Evolutionary conservation across 2,888 invertebrate genomes (phyloP).

Genomic region (Zaprionus bogoriensis): DNA sequence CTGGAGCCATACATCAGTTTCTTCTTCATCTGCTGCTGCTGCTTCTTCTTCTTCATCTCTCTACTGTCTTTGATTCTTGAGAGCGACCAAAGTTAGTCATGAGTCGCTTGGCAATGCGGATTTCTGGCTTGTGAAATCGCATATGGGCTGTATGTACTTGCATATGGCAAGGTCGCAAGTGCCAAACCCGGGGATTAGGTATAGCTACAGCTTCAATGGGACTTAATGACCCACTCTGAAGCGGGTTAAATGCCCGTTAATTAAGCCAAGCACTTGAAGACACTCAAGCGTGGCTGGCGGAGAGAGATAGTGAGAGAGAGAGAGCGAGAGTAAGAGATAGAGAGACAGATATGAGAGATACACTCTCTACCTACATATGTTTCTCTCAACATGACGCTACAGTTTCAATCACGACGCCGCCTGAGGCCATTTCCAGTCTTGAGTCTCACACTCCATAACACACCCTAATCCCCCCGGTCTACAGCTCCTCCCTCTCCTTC

Average conservation of each 20-base stretch:
- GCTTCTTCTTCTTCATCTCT: neutral
- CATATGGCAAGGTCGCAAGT: conserved; percentile 51
- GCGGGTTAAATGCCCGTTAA: conserved; percentile 39
- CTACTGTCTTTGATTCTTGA: conserved; percentile 41
- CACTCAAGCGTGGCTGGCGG: neutral
- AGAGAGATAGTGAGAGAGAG: neutral
- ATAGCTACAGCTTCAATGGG: conserved; percentile 14
- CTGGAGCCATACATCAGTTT: neutral
- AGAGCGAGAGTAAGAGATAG: neutral
- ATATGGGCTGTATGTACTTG: neutral
- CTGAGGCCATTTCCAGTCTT: conserved; percentile 35
- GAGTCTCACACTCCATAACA: neutral
- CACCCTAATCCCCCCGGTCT: conserved; percentile 9
- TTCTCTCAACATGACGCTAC: conserved; percentile 42
- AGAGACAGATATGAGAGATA: neutral
- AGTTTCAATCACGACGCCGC: conserved; percentile 18
- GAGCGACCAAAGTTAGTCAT: conserved; percentile 56
- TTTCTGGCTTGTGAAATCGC: conserved; percentile 29
- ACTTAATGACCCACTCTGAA: conserved; percentile 28
- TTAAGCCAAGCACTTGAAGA: conserved; percentile 26
- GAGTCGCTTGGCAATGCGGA: conserved; percentile 38
- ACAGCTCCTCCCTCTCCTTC: neutral
- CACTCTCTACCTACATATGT: neutral
- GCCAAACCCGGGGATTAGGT: conserved; percentile 42
- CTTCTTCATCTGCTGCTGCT: neutral